Evolutionary conservation across 2,888 invertebrate genomes (phyloP), one percentile per base, ranked within the genome.

Genomic region (Chrysolina oricalcia): DNA sequence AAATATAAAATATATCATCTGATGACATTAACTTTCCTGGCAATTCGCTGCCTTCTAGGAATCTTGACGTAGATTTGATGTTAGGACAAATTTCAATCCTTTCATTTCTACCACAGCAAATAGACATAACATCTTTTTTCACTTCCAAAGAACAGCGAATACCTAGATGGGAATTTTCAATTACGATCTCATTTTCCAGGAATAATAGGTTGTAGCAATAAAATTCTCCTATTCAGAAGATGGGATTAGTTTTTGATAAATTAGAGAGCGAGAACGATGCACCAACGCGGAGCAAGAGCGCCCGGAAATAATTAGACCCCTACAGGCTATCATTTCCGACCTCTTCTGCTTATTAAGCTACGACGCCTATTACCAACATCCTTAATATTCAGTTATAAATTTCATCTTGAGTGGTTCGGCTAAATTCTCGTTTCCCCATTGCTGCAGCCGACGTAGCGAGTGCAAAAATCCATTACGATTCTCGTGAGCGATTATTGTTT

Each of bases 311-410:
- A 86, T 86, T 86, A 86, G 85, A 83, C 80, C 84, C 85, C 86
- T 83, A 84, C 83, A 83, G 86, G 86, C 86, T 85, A 86, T 86
- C 85, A 86, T 86, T 86, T 86, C 86, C 86, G 84, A 82, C 81
- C 84, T 85, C 84, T 85, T 85, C 85, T 84, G 84, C 84, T 85
- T 85, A 85, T 85, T 86, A 86, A 83, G 82, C 82, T 79, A 80
- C 81, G 81, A 81, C 84, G 81, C 78, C 82, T 82, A 82, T 81
- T 78, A 80, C 81, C 82, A 76, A 78, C 79, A 78, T 82, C 81
- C 79, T 80, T 80, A 79, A 77, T 80, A 75, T 74, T 72, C 76
- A 80, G 79, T 81, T 81, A 80, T 81, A 81, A 79, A 82, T 80
- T 78, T 75, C 78, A 73, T 77, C 71, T 72, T 50, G 71, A 59